Percentiles rank a stretch among this genome's conserved stretches.
These are phyloP conservation scores for Sorex fumeus DNA, from an alignment of 2,113 vertebrate species.

Conservation along the genomic window DNA sequence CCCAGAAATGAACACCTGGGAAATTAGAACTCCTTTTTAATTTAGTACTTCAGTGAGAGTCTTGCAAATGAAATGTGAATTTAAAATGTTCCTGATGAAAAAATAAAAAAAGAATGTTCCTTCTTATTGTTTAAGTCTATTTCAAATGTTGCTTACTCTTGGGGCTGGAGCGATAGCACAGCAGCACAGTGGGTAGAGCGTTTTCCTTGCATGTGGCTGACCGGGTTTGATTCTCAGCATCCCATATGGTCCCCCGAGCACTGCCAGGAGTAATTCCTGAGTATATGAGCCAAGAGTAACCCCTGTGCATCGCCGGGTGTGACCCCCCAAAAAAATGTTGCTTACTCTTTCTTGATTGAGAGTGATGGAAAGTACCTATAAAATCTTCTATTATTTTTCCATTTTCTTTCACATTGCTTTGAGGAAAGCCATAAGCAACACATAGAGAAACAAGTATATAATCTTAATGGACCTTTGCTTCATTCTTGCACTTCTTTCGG, in stretches of 20 bases:
- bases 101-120: conserved; percentile 35
- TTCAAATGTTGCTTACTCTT: conserved; percentile 64
- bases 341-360: conserved; percentile 68
- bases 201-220: no score
- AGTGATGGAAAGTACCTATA: conserved; percentile 57
- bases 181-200: no score
- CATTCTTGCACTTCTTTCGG: background rate
- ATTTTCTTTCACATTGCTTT: conserved; percentile 4
- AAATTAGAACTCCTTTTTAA: conserved; percentile 77
- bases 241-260: no score
- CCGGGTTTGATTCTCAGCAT: no score
- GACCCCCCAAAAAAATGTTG: no score
- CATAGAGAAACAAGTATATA: background rate
- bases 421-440: background rate
- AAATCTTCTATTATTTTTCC: conserved; percentile 48
- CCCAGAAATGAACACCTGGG: conserved; percentile 75
- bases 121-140: conserved; percentile 74
- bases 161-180: no score
- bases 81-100: conserved; percentile 68
- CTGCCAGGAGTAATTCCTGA: no score
- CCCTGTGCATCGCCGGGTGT: no score
- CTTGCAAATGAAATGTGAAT: conserved; percentile 69
- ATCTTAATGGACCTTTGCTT: background rate
- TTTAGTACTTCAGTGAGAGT: conserved; percentile 65
- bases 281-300: no score